Percentiles rank a stretch among this genome's conserved stretches.
Evolutionary conservation across 2,888 invertebrate species (phyloP).

Genomic region (Lasius platythorax): DNA sequence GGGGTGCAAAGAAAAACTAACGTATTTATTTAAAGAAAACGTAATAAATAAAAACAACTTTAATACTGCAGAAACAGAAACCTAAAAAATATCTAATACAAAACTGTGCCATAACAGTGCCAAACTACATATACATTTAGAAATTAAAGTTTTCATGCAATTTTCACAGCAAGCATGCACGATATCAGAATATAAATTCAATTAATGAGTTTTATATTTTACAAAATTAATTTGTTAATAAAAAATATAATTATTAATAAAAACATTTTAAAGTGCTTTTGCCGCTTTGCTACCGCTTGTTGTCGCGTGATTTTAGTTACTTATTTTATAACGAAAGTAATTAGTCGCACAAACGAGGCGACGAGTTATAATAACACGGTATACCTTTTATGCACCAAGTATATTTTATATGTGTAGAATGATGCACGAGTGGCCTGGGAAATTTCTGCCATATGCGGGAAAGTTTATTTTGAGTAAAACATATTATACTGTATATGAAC

Average conservation of each 20-base stretch:
- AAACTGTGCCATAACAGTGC: constrained; percentile 17
- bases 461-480: constrained; percentile 13
- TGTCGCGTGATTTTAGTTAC: constrained; percentile 15
- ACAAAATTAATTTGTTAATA: background rate
- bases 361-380: constrained; percentile 27
- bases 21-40: background rate
- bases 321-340: constrained; percentile 33
- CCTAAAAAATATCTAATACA: background rate
- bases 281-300: background rate
- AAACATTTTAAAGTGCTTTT: constrained; percentile 6
- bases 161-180: constrained; percentile 33
- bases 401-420: constrained; percentile 35
- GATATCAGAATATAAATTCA: background rate
- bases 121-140: constrained; percentile 15
- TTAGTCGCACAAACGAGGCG: constrained; percentile 23
- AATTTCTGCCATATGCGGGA: constrained; percentile 23
- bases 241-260: constrained; percentile 1
- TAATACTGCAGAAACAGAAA: constrained; percentile 11
- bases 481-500: background rate
- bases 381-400: constrained; percentile 29
- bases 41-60: constrained; percentile 6
- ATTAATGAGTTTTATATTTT: constrained; percentile 1
- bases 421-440: constrained; percentile 13
- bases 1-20: constrained; percentile 25
- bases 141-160: constrained; percentile 29